These are phyloP conservation scores for Meloidogyne floridensis DNA, from an alignment of 1,140 invertebrate species.

Conservation along the genomic window DNA sequence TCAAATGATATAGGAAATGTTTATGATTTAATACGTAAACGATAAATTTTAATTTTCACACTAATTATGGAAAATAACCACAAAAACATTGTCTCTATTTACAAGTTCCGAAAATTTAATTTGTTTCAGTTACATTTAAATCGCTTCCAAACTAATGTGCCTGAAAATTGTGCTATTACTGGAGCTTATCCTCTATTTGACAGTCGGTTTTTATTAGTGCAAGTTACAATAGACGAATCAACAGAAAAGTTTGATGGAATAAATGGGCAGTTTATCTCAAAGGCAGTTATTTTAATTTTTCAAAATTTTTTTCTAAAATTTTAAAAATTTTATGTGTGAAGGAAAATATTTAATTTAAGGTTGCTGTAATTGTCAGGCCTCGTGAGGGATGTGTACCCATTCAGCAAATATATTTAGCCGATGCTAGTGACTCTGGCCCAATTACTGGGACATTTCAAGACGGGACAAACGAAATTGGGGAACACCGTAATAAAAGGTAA, in stretches of 20 bases:
- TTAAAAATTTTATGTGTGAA: neutral
- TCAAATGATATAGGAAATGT: too few relatives aligned
- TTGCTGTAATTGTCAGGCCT: slow-evolving; percentile 13
- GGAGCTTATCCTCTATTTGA: slow-evolving; percentile 23
- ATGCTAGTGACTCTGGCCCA: neutral
- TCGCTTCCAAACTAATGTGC: neutral
- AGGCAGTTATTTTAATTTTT: neutral
- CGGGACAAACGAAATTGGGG: slow-evolving; percentile 12
- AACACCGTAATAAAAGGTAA: neutral
- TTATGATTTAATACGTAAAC: too few relatives aligned
- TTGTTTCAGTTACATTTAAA: slow-evolving; percentile 11
- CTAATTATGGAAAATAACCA: too few relatives aligned
- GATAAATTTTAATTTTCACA: too few relatives aligned
- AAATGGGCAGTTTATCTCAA: neutral
- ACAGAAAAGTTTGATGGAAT: neutral
- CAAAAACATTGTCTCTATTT: too few relatives aligned
- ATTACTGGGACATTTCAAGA: slow-evolving; percentile 6
- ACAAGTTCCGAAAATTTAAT: neutral
- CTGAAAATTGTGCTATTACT: slow-evolving; percentile 9
- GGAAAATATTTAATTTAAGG: too few relatives aligned
- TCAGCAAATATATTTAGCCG: slow-evolving; percentile 10
- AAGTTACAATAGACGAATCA: slow-evolving; percentile 11
- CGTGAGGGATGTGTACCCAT: neutral
- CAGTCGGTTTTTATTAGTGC: slow-evolving; percentile 17
- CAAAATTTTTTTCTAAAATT: neutral